Base-by-base conservation (phyloP, 2,888 invertebrate species). In the Erebia palarica region DNA sequence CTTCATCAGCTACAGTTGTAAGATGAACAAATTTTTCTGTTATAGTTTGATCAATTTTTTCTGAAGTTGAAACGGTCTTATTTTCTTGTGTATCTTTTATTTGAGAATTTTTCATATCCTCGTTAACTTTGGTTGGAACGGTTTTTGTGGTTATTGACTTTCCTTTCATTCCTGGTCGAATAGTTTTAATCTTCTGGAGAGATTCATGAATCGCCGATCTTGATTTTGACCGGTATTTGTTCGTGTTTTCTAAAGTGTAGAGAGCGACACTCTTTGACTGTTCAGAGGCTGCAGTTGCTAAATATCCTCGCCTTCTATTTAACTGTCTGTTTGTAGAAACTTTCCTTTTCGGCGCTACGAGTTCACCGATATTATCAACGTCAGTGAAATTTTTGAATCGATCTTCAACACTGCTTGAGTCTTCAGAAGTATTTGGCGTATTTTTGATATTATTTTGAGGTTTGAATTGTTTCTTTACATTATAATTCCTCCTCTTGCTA, bases 281-380 rank as follows among this genome's bases (percentile, higher is more conserved):
- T 57, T 66, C 57, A 21, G 66, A 66, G 9, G 57, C 66, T 57
- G 66, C 66, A 21, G 21, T 21, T 42, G 57, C 44, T n/a, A 57
- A 13, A 66, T 57, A 44, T 18, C 42, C 66, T 58, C 63, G 63
- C 8, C 49, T 49, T 63, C 49, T 63, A 1, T 63, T 13, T 14
- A 18, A 10, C 1, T 10, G 44, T 61, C 55, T 65, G 10, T 14
- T 3, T 65, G 36, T 11, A 57, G n/a, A 8, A 55, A 16, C 3
- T 18, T 42, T 44, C 13, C 18, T 65, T 65, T 55, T 44, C 42
- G 13, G 42, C 8, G 57, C 42, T 8, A 18, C 55, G 16, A 11
- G 10, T 55, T 65, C 42, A 42, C 42, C 55, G 11, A 14, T 66
- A 65, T 53, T 42, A 21, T 18, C 44, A 44, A 55, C 18, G 53